Base-by-base conservation (phyloP, 2,113 vertebrate species). In the Pelecanoides urinatrix region DNA sequence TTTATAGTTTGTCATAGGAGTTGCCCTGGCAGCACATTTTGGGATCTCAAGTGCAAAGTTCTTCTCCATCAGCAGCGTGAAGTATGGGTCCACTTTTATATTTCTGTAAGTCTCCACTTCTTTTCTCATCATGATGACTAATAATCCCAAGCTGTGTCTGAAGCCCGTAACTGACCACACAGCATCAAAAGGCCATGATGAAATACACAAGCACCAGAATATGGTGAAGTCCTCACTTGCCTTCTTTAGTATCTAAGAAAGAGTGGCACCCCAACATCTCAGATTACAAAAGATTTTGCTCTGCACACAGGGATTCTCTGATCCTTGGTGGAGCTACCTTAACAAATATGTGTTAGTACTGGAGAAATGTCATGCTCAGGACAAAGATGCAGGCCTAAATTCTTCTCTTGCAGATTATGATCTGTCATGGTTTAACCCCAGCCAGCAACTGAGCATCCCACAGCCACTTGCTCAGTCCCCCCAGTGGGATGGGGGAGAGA, bases 61-160 rank as follows among this genome's bases (percentile, higher is more conserved):
- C 5, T 59, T 55, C 22, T 67, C 8, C 5, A 27, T 19, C 34
- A 34, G 2, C 56, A 77, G 1, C 1, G 0, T 38, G 29, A 62
- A 42, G 10, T 40, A 29, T 5, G 3, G 11, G 6, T 42, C 21
- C 22, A 50, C 10, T 59, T 76, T 47, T 36, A 6, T 36, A 25
- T 62, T 74, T 86, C 45, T 34, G 13, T 53, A 80, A 66, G 40
- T 53, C 49, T 61, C 16, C 19, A 34, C 7, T 61, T 72, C 17
- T 74, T 73, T 62, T 40, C 12, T 67, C n/a, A 42, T 47, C 25
- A 9, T 11, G 6, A 45, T 25, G 56, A 52, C 11, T 63, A 59
- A 50, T 36, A 49, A 32, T 29, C 10, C 45, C 7, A 36, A 30
- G 7, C 4, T 87, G 7, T 16, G 10, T 32, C 16, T 56, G 50